Percentiles rank a stretch among this genome's conserved stretches.
These are phyloP conservation scores for Heliconius nattereri DNA, from an alignment of 1,140 invertebrate species.

Conservation along the genomic window DNA sequence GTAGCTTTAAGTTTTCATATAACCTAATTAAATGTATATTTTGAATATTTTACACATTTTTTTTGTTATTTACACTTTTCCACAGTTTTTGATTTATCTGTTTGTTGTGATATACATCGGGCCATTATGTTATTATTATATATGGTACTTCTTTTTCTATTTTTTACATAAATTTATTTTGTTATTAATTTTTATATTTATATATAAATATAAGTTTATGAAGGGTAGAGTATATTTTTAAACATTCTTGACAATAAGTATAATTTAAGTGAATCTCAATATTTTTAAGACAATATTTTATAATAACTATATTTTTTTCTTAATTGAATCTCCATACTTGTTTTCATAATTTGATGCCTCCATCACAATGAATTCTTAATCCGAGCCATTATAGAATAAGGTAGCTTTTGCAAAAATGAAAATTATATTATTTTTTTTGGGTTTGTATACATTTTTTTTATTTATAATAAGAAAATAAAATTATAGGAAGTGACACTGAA, in stretches of 20 bases:
- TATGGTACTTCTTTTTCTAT: conserved; percentile 10
- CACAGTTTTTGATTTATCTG: background rate
- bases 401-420: background rate
- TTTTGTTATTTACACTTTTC: conserved; percentile 22
- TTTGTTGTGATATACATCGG: conserved; percentile 49
- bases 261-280: conserved; percentile 25
- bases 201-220: conserved; percentile 11
- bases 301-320: background rate
- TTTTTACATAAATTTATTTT: background rate
- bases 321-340: background rate
- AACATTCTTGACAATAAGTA: conserved; percentile 36
- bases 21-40: background rate
- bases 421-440: background rate
- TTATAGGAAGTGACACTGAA: no score
- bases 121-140: conserved; percentile 44
- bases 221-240: conserved; percentile 26
- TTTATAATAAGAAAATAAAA: background rate
- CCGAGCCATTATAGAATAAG: conserved; percentile 12
- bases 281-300: conserved; percentile 20
- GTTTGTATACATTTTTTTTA: background rate
- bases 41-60: conserved; percentile 32
- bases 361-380: conserved; percentile 1
- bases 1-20: background rate
- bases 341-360: background rate
- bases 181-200: conserved; percentile 22